A percentile compares a stretch with the other conserved stretches of the same genome.
Evolutionary conservation across 1,140 invertebrate genomes (phyloP).

Genomic region (Drosophila yakuba): DNA sequence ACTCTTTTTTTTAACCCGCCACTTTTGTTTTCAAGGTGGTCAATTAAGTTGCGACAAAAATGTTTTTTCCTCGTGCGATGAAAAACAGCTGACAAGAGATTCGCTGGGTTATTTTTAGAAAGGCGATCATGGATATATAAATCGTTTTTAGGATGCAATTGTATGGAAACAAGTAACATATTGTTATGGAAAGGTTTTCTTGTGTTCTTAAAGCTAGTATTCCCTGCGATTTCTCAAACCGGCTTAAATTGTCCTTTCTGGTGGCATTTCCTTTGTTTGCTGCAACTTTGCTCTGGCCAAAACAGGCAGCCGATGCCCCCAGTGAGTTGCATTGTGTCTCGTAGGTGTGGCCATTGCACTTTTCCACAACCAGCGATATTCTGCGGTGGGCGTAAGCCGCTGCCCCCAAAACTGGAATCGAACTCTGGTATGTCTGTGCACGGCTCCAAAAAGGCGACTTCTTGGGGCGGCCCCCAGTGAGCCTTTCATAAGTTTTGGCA

Average conservation of each 20-base stretch:
- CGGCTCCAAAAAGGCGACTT: conserved; percentile 12
- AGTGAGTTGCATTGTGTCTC: conserved; percentile 34
- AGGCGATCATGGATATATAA: conserved; percentile 36
- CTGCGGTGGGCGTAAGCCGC: conserved; percentile 29
- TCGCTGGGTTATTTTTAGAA: conserved; percentile 54
- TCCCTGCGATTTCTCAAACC: too few relatives aligned
- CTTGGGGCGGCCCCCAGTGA: conserved; percentile 24
- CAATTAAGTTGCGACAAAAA: conserved; percentile 56
- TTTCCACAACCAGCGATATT: conserved; percentile 14
- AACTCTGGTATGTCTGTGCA: not conserved
- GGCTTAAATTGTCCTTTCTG: conserved; percentile 12
- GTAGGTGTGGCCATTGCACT: conserved; percentile 48
- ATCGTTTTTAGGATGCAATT: conserved; percentile 3
- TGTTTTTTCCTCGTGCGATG: conserved; percentile 35
- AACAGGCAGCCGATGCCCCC: conserved; percentile 48
- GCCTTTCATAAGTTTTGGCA: conserved; percentile 66
- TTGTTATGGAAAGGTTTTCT: too few relatives aligned
- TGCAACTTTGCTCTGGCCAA: conserved; percentile 7
- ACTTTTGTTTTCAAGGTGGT: conserved; percentile 59
- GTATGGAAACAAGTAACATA: not conserved
- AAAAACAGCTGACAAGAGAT: conserved; percentile 48
- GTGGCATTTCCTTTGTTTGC: conserved; percentile 10
- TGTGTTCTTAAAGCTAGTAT: too few relatives aligned
- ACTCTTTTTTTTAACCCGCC: conserved; percentile 19
- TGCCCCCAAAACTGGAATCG: conserved; percentile 42